Conservation (phyloP, 2,113 vertebrate species). For the Taurulus bubalis region DNA sequence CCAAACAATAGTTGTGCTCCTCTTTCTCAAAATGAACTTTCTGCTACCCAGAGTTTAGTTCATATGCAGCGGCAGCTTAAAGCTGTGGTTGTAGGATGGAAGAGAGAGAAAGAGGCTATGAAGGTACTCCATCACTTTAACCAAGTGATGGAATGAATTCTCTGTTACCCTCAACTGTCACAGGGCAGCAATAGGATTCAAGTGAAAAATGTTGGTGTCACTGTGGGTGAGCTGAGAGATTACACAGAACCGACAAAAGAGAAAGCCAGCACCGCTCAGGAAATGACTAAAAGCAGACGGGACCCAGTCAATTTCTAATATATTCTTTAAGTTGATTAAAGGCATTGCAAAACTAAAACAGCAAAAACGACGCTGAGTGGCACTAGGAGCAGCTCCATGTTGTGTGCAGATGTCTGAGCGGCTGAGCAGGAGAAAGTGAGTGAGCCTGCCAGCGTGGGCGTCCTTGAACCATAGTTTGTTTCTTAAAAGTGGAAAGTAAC, state of each 20-base stretch:
- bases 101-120: constrained; percentile 10
- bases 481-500: constrained; percentile 18
- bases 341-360: constrained; percentile 63
- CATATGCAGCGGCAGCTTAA: constrained; percentile 50
- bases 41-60: constrained; percentile 60
- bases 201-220: constrained; percentile 55
- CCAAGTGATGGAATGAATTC: constrained; percentile 54
- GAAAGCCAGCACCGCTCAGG: constrained; percentile 41
- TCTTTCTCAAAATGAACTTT: constrained; percentile 66
- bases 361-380: constrained; percentile 60
- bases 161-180: constrained; percentile 54
- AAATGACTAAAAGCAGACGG: constrained; percentile 52
- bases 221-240: constrained; percentile 48
- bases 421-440: constrained; percentile 50
- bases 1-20: constrained; percentile 71
- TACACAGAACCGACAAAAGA: constrained; percentile 30
- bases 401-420: constrained; percentile 73
- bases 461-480: constrained; percentile 7
- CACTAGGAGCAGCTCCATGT: constrained; percentile 62
- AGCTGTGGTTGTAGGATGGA: constrained; percentile 58
- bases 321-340: constrained; percentile 68
- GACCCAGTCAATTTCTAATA: constrained; percentile 47
- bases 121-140: constrained; percentile 61
- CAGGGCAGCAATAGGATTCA: constrained; percentile 24
- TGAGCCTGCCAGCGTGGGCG: constrained; percentile 5